These are phyloP conservation scores for Melanargia galathea DNA, from an alignment of 2,888 invertebrate genomes.

Conservation along the genomic window DNA sequence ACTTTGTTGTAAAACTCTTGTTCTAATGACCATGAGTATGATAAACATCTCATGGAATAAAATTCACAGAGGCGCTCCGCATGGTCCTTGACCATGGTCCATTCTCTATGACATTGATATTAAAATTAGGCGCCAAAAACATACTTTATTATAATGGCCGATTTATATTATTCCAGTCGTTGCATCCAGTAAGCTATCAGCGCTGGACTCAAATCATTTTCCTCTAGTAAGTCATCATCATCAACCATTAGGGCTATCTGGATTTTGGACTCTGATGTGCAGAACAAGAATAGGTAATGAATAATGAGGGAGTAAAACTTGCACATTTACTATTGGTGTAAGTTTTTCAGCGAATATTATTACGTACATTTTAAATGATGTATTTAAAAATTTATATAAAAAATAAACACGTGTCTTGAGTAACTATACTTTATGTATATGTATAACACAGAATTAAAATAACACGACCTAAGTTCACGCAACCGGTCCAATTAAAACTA, in stretches of 20 bases:
- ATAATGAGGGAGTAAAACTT: too few relatives aligned
- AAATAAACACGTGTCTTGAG: not conserved
- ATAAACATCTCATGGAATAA: not conserved
- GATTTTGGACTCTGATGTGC: too few relatives aligned
- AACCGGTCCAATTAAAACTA: constrained; percentile 3
- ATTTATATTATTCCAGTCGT: not conserved
- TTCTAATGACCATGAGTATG: not conserved
- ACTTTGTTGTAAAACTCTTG: constrained; percentile 1
- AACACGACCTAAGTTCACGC: constrained; percentile 19
- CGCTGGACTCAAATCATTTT: not conserved
- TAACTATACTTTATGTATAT: too few relatives aligned
- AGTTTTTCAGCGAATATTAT: too few relatives aligned
- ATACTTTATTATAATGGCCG: not conserved
- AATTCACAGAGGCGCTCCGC: not conserved
- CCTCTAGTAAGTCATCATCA: too few relatives aligned
- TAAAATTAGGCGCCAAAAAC: not conserved
- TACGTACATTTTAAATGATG: too few relatives aligned
- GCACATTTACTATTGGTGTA: too few relatives aligned
- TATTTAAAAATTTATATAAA: too few relatives aligned
- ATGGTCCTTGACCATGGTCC: not conserved
- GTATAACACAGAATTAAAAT: not conserved
- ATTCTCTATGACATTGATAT: not conserved
- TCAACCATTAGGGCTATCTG: too few relatives aligned
- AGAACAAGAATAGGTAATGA: too few relatives aligned
- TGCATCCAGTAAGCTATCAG: not conserved